Conservation (phyloP, 1,140 invertebrate genomes). For the Episyrphus balteatus region DNA sequence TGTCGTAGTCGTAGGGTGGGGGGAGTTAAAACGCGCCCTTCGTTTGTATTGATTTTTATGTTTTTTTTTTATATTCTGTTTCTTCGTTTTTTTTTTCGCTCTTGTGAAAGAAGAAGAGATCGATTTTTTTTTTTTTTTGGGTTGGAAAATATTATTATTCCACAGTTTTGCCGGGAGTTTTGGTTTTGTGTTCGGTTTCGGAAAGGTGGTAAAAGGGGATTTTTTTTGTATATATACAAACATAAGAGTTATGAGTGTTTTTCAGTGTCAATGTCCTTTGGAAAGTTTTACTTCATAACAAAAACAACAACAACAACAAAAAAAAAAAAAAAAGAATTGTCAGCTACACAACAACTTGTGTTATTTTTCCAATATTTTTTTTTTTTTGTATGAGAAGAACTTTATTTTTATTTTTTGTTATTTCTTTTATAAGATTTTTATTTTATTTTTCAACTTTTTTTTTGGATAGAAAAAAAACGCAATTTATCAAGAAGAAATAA, state of each 20-base stretch:
- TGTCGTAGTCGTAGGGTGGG: neutral
- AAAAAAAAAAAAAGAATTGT: constrained; percentile 5
- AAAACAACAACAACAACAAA: constrained; percentile 11
- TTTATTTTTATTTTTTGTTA: no score
- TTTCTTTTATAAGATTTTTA: no score
- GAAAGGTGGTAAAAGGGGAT: constrained; percentile 10
- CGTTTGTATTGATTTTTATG: constrained; percentile 10
- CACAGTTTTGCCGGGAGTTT: constrained; percentile 13
- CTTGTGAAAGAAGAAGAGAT: neutral
- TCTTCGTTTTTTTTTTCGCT: neutral
- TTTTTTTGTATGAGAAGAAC: no score
- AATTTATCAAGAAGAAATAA: no score
- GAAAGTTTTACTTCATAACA: no score
- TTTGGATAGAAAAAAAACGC: no score
- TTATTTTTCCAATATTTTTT: no score
- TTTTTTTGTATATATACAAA: no score
- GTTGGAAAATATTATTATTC: constrained; percentile 18
- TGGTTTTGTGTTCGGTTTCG: constrained; percentile 8
- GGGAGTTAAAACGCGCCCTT: neutral
- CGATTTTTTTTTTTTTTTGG: neutral
- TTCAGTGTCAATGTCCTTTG: no score
- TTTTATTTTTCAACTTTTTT: no score
- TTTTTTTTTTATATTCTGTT: neutral
- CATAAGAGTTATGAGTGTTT: no score
- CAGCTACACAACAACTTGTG: neutral